Evolutionary conservation across 1,140 invertebrate species (phyloP).

Genomic region (Neodiprion pinetum): DNA sequence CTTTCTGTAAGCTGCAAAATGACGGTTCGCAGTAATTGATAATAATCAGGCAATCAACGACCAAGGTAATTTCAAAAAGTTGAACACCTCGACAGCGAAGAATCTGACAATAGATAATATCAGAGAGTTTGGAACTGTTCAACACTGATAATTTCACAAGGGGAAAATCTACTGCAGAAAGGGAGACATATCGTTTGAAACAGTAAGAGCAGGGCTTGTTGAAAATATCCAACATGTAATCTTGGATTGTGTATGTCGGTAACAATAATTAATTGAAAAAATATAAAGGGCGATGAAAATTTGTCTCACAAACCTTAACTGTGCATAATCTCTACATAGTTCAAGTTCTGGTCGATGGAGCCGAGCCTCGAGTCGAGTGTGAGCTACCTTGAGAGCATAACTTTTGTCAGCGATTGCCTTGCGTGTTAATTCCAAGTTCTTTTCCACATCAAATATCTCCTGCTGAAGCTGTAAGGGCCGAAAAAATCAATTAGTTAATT

Average conservation of each 20-base stretch:
- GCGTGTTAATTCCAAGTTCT: slow-evolving; percentile 68
- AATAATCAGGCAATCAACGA: neutral
- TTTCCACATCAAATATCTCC: slow-evolving; percentile 72
- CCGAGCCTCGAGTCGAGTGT: slow-evolving; percentile 71
- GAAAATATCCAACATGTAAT: no score
- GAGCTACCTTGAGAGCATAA: slow-evolving; percentile 85
- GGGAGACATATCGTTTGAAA: slow-evolving; percentile 9
- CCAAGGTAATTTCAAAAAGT: slow-evolving; percentile 10
- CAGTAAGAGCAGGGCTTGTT: neutral
- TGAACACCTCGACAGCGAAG: no score
- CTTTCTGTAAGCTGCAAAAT: slow-evolving; percentile 74
- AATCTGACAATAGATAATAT: neutral
- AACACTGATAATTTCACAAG: no score
- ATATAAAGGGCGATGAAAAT: neutral
- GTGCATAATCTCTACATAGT: slow-evolving; percentile 85
- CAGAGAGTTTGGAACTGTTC: no score
- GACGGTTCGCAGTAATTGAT: neutral
- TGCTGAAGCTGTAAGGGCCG: slow-evolving; percentile 62
- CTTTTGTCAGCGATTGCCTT: slow-evolving; percentile 76
- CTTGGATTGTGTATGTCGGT: no score
- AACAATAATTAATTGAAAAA: no score
- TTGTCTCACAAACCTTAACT: slow-evolving; percentile 70
- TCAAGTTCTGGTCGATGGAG: slow-evolving; percentile 78
- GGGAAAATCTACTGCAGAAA: neutral
- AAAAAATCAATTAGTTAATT: neutral